These are phyloP conservation scores for Schrankia costaestrigalis DNA, from an alignment of 2,888 invertebrate species.

Conservation along the genomic window DNA sequence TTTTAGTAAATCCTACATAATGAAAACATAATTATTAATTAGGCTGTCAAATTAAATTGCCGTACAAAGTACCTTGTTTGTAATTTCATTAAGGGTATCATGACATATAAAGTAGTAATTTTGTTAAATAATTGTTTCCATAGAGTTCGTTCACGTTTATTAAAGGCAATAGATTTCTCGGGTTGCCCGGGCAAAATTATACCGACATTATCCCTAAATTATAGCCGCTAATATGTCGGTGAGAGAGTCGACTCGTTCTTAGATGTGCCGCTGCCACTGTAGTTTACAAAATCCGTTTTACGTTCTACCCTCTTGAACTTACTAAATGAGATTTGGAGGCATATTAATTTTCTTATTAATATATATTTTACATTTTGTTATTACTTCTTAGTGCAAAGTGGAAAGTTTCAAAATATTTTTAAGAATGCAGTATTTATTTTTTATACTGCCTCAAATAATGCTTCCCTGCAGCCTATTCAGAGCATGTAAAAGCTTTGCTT, in stretches of 20 bases:
- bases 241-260: constrained; percentile 42
- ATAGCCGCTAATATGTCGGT: constrained; percentile 75
- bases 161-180: constrained; percentile 75
- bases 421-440: too few species aligned
- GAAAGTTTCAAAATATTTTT: too few species aligned
- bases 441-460: too few species aligned
- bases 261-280: constrained; percentile 42
- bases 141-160: constrained; percentile 72
- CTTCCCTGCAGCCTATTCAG: too few species aligned
- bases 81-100: constrained; percentile 67
- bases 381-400: too few species aligned
- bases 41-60: constrained; percentile 50
- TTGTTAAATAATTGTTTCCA: constrained; percentile 72
- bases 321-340: constrained; percentile 29
- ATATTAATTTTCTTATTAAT: too few species aligned
- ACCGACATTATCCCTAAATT: constrained; percentile 72
- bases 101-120: constrained; percentile 71
- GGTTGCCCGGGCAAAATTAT: constrained; percentile 68
- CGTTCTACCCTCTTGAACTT: constrained; percentile 19
- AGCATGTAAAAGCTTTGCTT: too few species aligned
- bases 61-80: constrained; percentile 47
- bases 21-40: constrained; percentile 42
- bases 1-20: constrained; percentile 21
- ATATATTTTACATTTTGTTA: too few species aligned
- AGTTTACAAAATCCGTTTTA: constrained; percentile 42